Conservation (phyloP, 37 sponge, comb jelly and placozoan species). For the Eunapius fragilis region DNA sequence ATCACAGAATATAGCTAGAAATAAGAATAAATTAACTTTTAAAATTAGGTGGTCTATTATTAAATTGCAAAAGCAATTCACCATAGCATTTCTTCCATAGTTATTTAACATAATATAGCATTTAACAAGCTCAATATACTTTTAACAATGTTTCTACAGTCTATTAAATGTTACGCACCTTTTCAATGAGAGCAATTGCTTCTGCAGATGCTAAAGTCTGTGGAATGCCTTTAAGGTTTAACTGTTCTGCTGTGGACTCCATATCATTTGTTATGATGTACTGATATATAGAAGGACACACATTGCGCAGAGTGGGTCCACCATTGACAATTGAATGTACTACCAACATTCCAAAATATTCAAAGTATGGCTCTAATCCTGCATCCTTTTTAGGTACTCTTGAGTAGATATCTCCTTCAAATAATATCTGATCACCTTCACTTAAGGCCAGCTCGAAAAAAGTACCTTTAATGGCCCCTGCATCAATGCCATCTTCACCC, state of each 20-base stretch:
- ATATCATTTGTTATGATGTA: slow-evolving; percentile 1
- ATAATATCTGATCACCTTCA: slow-evolving; percentile 12
- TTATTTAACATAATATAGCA: too few relatives aligned
- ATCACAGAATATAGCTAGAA: too few relatives aligned
- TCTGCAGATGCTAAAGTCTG: slow-evolving; percentile 24
- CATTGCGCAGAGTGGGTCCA: slow-evolving; percentile 23
- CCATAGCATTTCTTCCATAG: too few relatives aligned
- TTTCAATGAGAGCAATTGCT: slow-evolving; percentile 37
- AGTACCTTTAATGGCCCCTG: too few relatives aligned
- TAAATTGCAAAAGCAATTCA: too few relatives aligned
- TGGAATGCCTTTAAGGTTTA: slow-evolving; percentile 28
- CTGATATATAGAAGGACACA: slow-evolving; percentile 18
- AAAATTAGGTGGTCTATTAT: too few relatives aligned
- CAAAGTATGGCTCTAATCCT: slow-evolving; percentile 12
- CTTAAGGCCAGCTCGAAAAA: slow-evolving; percentile 40
- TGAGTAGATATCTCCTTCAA: slow-evolving; percentile 41
- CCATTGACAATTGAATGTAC: slow-evolving; percentile 37
- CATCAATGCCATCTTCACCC: slow-evolving; percentile 2
- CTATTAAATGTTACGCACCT: slow-evolving; percentile 32
- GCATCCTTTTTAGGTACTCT: slow-evolving; percentile 37
- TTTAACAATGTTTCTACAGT: too few relatives aligned
- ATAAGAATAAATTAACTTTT: too few relatives aligned
- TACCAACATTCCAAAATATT: too few relatives aligned
- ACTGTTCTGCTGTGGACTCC: background rate
- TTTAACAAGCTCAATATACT: too few relatives aligned